Evolutionary conservation across 1,140 invertebrate species (phyloP), one percentile per base, ranked within the genome.

Genomic region (Bombus huntii): DNA sequence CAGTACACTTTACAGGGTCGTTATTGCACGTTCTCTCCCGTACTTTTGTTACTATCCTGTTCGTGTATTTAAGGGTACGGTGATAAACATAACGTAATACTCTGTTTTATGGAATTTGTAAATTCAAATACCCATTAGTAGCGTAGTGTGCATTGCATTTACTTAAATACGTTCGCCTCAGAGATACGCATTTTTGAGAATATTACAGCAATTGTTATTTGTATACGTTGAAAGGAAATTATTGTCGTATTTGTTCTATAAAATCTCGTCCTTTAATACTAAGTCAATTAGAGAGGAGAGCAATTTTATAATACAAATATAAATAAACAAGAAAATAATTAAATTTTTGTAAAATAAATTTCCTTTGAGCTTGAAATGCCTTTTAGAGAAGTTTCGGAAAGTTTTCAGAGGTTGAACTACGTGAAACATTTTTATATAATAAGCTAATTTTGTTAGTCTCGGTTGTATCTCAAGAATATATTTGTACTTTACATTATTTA

Each of bases 11-110:
- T 79, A 44, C 62, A 25, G 47, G n/a, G 13, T 68, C 39, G 77
- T 79, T 77, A 65, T 62, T 77, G 75, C 59, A n/a, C 57, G 37
- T 65, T 66, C 77, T 44, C 37, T 44, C 2, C 62, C 22, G 31
- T 28, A 13, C 22, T 44, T 79, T 66, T 47, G 42, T 44, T 42
- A 22, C 34, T 34, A 22, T 42, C 25, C 74, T 25, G 34, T 31
- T 31, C 31, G n/a, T 25, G 53, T 28, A 18, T 47, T 76, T n/a
- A 39, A 57, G 28, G 12, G 2, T 22, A 22, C 39, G 25, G 42
- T 18, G 71, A 28, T 42, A 71, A 44, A 73, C 71, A 44, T 47
- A 73, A 73, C 71, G 42, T 47, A 22, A 73, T 18, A 31, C 71
- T 22, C 13, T 31, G 71, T 73, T 73, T 47, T 39, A 31, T 31